Base-by-base conservation (phyloP, 23 tunicate genomes). In the Oikopleura dioica region DNA sequence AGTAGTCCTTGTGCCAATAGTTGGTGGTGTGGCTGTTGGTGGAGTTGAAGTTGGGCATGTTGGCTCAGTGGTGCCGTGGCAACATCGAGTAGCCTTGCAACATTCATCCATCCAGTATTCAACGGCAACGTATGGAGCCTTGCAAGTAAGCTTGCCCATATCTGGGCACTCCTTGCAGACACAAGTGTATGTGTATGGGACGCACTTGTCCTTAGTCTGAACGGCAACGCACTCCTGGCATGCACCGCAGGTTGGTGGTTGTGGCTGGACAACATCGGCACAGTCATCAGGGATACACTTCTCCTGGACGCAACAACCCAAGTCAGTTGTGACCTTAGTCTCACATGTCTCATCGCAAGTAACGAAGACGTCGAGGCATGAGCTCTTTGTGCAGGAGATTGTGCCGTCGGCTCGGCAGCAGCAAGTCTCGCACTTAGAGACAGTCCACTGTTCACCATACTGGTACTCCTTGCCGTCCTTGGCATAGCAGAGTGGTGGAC, bases 381-480 rank as follows among this genome's bases (percentile, higher is more conserved):
- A 2, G 16, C 5, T 24, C 5, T 21, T 28, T 16, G 72, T 21
- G 33, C 72, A 63, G 30, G 16, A 23, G 2, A 63, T 31, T 12
- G 26, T 31, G 26, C 72, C 72, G 72, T 23, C 72, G 26, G 72
- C 72, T 2, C 4, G 4, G 26, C 72, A 63, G 72, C 72, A 63
- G 72, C 72, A 63, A 12, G 72, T 63, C 33, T 63, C 26, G 72
- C 72, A 63, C 2, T 24, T 4, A 63, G 4, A 23, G 33, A 63
- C 72, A 63, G 33, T 63, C 72, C 72, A 63, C 26, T 63, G 72
- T 63, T 63, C 72, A 63, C 72, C 72, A 63, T 63, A 63, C 4
- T 31, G 26, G 16, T 31, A 2, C 2, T 5, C 33, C 5, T 63
- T 24, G 30, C 72, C 72, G 4, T 16, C 33, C 16, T 63, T 24